Evolutionary conservation across 1,140 invertebrate species (phyloP), one percentile per base, ranked within the genome.

Genomic region (Drosophila kanapiae): DNA sequence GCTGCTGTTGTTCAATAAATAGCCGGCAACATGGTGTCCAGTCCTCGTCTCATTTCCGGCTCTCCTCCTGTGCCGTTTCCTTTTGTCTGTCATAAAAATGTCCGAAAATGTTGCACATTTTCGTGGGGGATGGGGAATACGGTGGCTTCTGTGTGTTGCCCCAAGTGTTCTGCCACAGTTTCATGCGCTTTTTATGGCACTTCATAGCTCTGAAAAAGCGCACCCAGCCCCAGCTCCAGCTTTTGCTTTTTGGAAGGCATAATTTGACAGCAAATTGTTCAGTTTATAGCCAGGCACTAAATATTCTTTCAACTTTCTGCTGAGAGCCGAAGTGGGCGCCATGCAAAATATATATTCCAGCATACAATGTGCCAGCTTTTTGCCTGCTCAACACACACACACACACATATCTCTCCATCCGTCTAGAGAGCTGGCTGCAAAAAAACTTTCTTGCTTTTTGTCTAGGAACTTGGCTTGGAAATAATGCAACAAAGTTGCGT

Each of bases 231-330:
- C 37, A 2, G 16, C n/a, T n/a, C 31, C 47, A 51, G 60, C 61
- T 59, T 53, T 49, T 61, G 53, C 42, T 58, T 62, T 75, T 54
- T 47, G 59, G 63, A 79, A 64, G 71, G 84, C 83, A 87, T 87
- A 87, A 87, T 88, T 87, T 88, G 57, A 64, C 74, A 84, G 71
- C 72, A 87, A 87, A 87, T 88, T 83, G 80, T 83, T 79, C 59
- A 69, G 71, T 72, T 82, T 82, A 82, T 82, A 58, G 70, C 75
- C 80, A 70, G 62, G 45, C 71, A 82, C 61, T 77, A 82, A 82
- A 83, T 64, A 77, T 72, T 75, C 61, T 59, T 77, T 77, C 63
- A 78, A 69, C 75, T 77, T 77, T 77, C 31, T 45, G 31, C 51
- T 9, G 49, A 23, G 58, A 37, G 33, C 23, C 23, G 48, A 31